A percentile compares a stretch with the other conserved stretches of the same genome.
Evolutionary conservation across 2,113 vertebrate species (phyloP).

Genomic region (Myrmecobius fasciatus): DNA sequence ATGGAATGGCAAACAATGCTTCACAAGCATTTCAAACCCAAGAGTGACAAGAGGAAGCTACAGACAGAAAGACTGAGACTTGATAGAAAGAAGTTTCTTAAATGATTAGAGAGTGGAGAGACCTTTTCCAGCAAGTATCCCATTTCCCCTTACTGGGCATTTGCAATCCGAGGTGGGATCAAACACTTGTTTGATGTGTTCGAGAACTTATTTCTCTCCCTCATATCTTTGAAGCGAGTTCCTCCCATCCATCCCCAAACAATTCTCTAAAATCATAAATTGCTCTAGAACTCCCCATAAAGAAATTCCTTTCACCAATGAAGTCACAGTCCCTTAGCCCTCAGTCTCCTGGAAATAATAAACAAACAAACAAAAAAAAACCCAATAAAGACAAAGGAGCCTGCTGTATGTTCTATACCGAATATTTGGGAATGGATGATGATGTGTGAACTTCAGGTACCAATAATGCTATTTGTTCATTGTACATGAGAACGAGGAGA

Average conservation of each 20-base stretch:
- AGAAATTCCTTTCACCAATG: background rate
- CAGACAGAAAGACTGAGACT: background rate
- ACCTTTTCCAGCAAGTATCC: background rate
- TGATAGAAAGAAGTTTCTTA: background rate
- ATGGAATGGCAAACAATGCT: background rate
- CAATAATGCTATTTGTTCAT: background rate
- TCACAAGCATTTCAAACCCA: background rate
- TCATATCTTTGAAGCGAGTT: background rate
- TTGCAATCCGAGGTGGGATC: background rate
- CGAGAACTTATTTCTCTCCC: background rate
- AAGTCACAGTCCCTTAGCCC: background rate
- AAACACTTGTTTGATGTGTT: background rate
- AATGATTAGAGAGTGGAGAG: background rate
- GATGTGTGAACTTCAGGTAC: background rate
- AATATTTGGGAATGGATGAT: background rate
- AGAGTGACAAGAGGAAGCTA: background rate
- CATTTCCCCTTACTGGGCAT: background rate
- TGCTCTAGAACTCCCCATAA: background rate
- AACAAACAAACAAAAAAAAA: background rate
- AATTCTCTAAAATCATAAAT: background rate
- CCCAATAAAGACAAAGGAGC: background rate
- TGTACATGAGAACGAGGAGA: constrained; percentile 6
- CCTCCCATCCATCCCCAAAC: background rate
- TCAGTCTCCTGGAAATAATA: background rate
- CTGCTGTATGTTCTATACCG: background rate